Base-by-base conservation (phyloP, 2,797 vertebrate species). In the Hemitrygon akajei region DNA sequence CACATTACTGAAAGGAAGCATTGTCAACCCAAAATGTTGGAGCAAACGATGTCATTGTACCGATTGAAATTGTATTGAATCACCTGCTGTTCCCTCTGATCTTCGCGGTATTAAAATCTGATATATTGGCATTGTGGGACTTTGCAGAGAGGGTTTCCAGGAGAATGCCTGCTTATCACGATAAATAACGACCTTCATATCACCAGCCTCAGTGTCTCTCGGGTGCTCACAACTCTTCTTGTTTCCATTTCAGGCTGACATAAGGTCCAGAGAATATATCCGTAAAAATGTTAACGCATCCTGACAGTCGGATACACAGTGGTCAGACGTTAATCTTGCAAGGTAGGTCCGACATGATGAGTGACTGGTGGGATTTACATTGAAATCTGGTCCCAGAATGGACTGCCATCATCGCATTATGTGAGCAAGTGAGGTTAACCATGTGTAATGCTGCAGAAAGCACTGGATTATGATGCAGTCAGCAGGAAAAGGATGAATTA, bases 201-300 rank as follows among this genome's bases (percentile, higher is more conserved):
- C 4, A 47, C 47, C 47, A 47, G 47, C 47, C 47, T 47, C 47
- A 47, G 4, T 47, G 47, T 47, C 47, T 47, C 80, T 93, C 66
- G 75, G 87, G 82, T 73, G 18, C 94, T 94, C 79, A 94, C 58
- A 69, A 63, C 47, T 89, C 86, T 58, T 75, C 75, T 40, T 69
- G 18, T 92, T 73, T 34, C 0, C 56, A 9, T 91, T 95, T 27
- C 96, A 97, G 97, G 97, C 97, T 0, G 98, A 98, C 95, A 97
- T 96, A 80, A 96, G 97, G 95, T 98, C 98, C 94, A 97, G 98
- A 95, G 97, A 98, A 94, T 96, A 97, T 93, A 96, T 98, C 81
- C 97, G 97, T 94, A 95, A 94, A 95, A 97, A 95, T 10, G 27
- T 47, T 30, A 56, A 93, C 4, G 6, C 27, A 56, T 30, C 71